phyloP scores from a whole-genome alignment of 2,113 vertebrate genomes.

The Pedionomus torquatus region DNA sequence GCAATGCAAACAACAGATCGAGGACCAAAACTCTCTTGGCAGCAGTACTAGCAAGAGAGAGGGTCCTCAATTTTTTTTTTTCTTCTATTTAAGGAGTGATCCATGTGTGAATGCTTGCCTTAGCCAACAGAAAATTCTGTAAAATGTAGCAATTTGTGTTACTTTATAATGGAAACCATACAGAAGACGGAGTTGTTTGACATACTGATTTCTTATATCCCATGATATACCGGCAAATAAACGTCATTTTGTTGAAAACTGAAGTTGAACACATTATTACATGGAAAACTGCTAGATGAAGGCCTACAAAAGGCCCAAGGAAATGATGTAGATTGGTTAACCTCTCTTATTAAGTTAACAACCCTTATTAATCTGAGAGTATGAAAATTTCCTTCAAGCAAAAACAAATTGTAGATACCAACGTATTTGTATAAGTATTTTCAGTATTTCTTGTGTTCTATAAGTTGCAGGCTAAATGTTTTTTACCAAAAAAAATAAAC shows the following conservation, averaged over 20 bases:
- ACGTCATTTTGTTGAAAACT: slow-evolving; percentile 6
- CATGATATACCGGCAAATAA: slow-evolving; percentile 16
- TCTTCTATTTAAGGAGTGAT: not conserved
- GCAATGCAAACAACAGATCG: not conserved
- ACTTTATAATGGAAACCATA: not conserved
- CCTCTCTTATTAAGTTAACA: not conserved
- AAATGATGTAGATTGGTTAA: slow-evolving; percentile 21
- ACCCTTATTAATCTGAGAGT: no score
- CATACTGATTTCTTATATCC: slow-evolving; percentile 3
- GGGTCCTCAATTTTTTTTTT: slow-evolving; percentile 32
- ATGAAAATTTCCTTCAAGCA: slow-evolving; percentile 53
- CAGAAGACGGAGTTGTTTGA: not conserved
- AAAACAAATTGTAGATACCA: slow-evolving; percentile 42
- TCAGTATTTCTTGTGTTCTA: not conserved
- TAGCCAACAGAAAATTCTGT: not conserved
- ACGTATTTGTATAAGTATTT: slow-evolving; percentile 20
- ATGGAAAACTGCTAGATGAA: not conserved
- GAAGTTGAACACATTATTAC: slow-evolving; percentile 25
- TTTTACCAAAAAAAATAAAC: not conserved
- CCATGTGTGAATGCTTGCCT: not conserved
- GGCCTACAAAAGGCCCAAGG: not conserved
- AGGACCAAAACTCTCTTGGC: slow-evolving; percentile 14
- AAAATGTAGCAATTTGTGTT: slow-evolving; percentile 26
- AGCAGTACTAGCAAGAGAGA: slow-evolving; percentile 27
- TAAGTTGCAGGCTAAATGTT: not conserved